Percentiles rank a stretch among this genome's conserved stretches.
Conservation (phyloP, 2,888 invertebrate genomes). For the Scaptomyza parva region DNA sequence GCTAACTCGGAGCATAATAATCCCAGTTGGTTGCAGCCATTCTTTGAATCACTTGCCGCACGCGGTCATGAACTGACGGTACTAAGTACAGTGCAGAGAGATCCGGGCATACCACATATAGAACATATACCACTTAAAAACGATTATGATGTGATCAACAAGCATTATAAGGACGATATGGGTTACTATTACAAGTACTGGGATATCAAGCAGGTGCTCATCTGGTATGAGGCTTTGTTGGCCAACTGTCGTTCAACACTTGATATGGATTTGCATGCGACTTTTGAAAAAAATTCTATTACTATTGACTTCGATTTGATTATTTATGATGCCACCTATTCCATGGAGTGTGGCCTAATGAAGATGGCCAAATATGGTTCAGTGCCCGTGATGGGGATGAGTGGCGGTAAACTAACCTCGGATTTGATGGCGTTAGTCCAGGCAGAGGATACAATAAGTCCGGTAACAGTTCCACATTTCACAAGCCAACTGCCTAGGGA, state of each 20-base stretch:
- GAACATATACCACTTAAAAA: conserved; percentile 25
- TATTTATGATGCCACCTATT: conserved; percentile 59
- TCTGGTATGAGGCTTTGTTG: conserved; percentile 64
- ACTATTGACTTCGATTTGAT: conserved; percentile 50
- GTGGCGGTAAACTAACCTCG: conserved; percentile 58
- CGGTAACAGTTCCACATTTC: conserved; percentile 56
- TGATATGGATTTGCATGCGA: background rate
- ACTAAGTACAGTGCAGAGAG: conserved; percentile 26
- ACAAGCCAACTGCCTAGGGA: conserved; percentile 38
- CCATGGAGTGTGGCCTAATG: conserved; percentile 46
- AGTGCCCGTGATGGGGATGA: conserved; percentile 55
- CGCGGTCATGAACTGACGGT: conserved; percentile 58
- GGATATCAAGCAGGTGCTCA: conserved; percentile 51
- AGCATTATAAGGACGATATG: conserved; percentile 38
- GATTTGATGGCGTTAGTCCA: conserved; percentile 42
- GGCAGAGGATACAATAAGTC: conserved; percentile 59
- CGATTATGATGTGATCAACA: conserved; percentile 49
- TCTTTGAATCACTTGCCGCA: conserved; percentile 51
- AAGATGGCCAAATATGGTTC: conserved; percentile 3
- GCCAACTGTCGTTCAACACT: conserved; percentile 47
- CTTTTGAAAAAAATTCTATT: background rate
- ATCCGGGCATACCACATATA: conserved; percentile 15
- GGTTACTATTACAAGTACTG: conserved; percentile 22
- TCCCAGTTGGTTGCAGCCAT: conserved; percentile 59
- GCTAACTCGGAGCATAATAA: conserved; percentile 54